Conservation (phyloP, 2,888 invertebrate species). For the Aphodius sticticus region DNA sequence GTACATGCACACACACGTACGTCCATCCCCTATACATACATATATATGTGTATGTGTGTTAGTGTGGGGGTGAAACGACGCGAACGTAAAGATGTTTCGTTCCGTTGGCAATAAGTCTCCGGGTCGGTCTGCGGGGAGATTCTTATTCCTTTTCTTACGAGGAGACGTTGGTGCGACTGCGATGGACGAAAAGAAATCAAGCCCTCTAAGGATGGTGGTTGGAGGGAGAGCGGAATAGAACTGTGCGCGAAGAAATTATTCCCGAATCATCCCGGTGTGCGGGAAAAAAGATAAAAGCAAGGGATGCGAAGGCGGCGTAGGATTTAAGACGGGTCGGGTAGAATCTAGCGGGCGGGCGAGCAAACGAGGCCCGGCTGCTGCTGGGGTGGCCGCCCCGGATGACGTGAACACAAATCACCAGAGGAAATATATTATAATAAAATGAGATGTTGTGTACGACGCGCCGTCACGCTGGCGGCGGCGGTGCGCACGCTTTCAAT, state of each 20-base stretch:
- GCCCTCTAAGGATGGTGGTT: slow-evolving; percentile 7
- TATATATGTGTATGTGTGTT: slow-evolving; percentile 22
- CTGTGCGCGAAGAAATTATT: slow-evolving; percentile 56
- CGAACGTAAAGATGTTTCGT: slow-evolving; percentile 50
- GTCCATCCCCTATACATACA: slow-evolving; percentile 6
- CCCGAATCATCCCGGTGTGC: slow-evolving; percentile 53
- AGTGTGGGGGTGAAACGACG: slow-evolving; percentile 38
- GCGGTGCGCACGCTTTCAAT: background rate
- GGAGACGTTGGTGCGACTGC: slow-evolving; percentile 40
- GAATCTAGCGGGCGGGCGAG: slow-evolving; percentile 30
- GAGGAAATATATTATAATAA: slow-evolving; percentile 59
- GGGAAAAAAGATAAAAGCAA: background rate
- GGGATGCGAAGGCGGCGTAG: background rate
- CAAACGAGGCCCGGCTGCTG: slow-evolving; percentile 38
- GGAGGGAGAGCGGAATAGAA: slow-evolving; percentile 38
- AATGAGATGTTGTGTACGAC: slow-evolving; percentile 52
- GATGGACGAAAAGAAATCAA: slow-evolving; percentile 19
- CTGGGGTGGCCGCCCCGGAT: slow-evolving; percentile 46
- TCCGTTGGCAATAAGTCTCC: slow-evolving; percentile 54
- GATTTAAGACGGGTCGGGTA: background rate
- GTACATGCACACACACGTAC: background rate
- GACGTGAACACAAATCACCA: slow-evolving; percentile 57
- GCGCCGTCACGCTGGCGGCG: background rate
- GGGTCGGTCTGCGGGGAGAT: slow-evolving; percentile 27
- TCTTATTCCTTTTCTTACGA: slow-evolving; percentile 40